Conservation (phyloP, 2,113 vertebrate species). For the Callithrix jacchus region DNA sequence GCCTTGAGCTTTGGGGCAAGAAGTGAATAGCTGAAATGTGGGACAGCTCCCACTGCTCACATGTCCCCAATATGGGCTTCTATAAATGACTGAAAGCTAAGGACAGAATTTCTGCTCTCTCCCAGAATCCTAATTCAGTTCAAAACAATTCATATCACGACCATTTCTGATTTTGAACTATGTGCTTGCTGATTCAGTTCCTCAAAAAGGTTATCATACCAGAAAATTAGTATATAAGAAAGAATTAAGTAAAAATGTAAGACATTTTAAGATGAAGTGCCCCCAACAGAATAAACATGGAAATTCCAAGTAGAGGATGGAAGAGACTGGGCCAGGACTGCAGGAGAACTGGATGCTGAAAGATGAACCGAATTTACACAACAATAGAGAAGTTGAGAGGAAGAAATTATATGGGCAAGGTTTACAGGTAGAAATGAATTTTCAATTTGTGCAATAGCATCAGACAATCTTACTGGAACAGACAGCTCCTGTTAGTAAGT, state of each 20-base stretch:
- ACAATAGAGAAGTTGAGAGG: neutral
- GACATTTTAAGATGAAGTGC: neutral
- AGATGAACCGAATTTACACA: neutral
- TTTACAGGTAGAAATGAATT: neutral
- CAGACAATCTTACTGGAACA: constrained; percentile 5
- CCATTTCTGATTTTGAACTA: neutral
- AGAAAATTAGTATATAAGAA: neutral
- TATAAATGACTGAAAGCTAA: neutral
- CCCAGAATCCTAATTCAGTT: neutral
- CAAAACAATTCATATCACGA: neutral
- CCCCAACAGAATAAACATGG: neutral
- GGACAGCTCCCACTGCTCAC: constrained; percentile 40
- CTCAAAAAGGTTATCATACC: neutral
- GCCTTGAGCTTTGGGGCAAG: neutral
- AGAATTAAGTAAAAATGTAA: neutral
- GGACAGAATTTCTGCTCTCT: neutral
- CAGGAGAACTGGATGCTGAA: neutral
- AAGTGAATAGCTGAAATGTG: constrained; percentile 53
- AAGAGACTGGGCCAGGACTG: neutral
- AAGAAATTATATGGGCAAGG: neutral
- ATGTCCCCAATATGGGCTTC: neutral
- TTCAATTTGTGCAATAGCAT: constrained; percentile 11
- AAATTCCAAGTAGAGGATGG: neutral
- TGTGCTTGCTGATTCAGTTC: neutral
- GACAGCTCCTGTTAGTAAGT: constrained; percentile 8